Percentiles rank a stretch among this genome's conserved stretches.
These are phyloP conservation scores for Gymnoscelis rufifasciata DNA, from an alignment of 2,888 invertebrate genomes.

Conservation along the genomic window DNA sequence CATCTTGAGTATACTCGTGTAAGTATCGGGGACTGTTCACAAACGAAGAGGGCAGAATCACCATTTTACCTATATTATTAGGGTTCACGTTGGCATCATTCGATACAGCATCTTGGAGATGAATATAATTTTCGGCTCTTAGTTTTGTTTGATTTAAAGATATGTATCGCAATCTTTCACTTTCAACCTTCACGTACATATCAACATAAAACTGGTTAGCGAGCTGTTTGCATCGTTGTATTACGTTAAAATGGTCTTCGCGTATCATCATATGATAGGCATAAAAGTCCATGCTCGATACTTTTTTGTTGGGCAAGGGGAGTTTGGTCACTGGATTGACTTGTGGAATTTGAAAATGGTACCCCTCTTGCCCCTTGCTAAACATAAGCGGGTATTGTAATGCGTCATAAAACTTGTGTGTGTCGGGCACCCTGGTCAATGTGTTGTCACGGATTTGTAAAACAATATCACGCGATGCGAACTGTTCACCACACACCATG, in stretches of 20 bases:
- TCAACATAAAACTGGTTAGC: constrained; percentile 21
- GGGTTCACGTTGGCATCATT: not conserved
- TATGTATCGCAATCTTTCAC: constrained; percentile 22
- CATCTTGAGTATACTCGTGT: not conserved
- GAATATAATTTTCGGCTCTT: constrained; percentile 25
- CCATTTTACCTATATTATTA: not conserved
- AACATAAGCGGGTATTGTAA: constrained; percentile 30
- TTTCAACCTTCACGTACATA: constrained; percentile 26
- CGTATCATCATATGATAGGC: constrained; percentile 32
- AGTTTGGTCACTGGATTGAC: constrained; percentile 7
- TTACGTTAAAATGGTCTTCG: too few species aligned
- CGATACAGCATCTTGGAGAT: constrained; percentile 28
- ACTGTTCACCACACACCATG: not conserved
- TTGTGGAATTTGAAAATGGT: constrained; percentile 21
- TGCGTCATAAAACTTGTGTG: constrained; percentile 24
- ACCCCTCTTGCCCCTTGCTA: constrained; percentile 28
- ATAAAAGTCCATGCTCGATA: constrained; percentile 28
- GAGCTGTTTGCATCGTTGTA: too few species aligned
- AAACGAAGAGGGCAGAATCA: not conserved
- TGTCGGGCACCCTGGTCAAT: not conserved
- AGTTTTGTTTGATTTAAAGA: constrained; percentile 19
- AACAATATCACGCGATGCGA: not conserved
- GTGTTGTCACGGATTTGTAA: not conserved
- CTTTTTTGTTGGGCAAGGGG: constrained; percentile 13
- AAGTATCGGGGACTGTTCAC: not conserved